Conservation (phyloP, 2,797 vertebrate species). For the Scolopax bukidnonensis region DNA sequence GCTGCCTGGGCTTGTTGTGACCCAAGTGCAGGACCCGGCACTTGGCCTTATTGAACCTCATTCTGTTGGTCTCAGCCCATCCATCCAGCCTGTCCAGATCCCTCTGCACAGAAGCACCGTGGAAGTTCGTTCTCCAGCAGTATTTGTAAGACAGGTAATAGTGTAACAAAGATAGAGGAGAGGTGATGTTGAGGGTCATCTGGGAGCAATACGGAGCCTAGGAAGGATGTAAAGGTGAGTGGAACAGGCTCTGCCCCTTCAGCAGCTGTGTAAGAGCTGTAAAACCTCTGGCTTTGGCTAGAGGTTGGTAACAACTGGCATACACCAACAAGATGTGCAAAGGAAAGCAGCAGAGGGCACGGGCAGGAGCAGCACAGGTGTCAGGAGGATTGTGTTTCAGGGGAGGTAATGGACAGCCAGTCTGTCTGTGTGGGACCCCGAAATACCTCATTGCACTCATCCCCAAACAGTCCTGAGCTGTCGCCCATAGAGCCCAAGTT, state of each 20-base stretch:
- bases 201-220: not conserved
- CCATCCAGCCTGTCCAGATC: too few relatives aligned
- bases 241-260: not conserved
- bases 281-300: not conserved
- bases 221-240: not conserved
- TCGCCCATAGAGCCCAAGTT: not conserved
- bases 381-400: not conserved
- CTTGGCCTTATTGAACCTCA: too few relatives aligned
- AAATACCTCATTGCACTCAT: not conserved
- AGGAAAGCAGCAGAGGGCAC: not conserved
- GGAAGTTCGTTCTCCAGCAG: not conserved
- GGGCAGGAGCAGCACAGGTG: not conserved
- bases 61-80: too few relatives aligned
- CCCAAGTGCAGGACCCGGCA: too few relatives aligned
- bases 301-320: not conserved
- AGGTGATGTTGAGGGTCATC: not conserved
- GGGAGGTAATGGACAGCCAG: not conserved
- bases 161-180: not conserved
- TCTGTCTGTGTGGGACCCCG: too few relatives aligned
- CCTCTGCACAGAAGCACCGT: not conserved
- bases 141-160: not conserved
- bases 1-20: too few relatives aligned
- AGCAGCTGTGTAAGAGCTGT: not conserved
- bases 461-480: not conserved
- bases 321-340: not conserved